Base-by-base conservation (phyloP, 2,113 vertebrate genomes). In the Elgaria multicarinata region DNA sequence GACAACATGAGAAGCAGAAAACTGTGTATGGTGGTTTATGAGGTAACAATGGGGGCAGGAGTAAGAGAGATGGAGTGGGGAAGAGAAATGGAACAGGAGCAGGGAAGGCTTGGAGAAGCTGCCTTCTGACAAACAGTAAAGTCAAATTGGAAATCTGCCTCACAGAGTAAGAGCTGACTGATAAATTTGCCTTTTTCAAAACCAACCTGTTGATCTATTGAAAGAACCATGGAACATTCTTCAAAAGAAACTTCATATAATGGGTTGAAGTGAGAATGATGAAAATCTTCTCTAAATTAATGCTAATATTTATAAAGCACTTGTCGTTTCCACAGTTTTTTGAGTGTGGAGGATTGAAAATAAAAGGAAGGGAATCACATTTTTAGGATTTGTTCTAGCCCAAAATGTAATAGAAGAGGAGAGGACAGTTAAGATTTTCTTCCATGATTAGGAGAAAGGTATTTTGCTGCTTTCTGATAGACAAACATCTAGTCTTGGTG, bases 241-340 rank as follows among this genome's bases (percentile, higher is more conserved):
- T 39, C 12, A 64, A 83, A 93, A 91, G 64, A 93, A 64, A 79
- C 79, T 94, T 96, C 94, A 95, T 98, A 96, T 97, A 92, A 90
- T 33, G 77, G 89, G 78, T 86, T 86, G 92, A 92, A 94, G 89
- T 78, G 42, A 93, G 88, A 93, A 94, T 42, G 85, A 83, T 92
- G 83, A 93, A 93, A 95, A 86, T 90, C 89, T 91, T 91, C 91
- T 92, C 92, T 87, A 93, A 90, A 93, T 91, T 80, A 93, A 92
- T 95, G 7, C 28, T 14, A 33, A 46, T 5, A 44, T 46, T 67
- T 33, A 44, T 22, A 67, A 44, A 83, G 64, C 14, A 83, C 58
- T 83, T 28, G 1, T 1, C 6, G 42, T 39, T 67, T 46, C 42
- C 36, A 58, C 2, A 58, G 6, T 76, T 42, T 76, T 42, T 33